Evolutionary conservation across 1,140 invertebrate genomes (phyloP).

Genomic region (Cherax quadricarinatus): DNA sequence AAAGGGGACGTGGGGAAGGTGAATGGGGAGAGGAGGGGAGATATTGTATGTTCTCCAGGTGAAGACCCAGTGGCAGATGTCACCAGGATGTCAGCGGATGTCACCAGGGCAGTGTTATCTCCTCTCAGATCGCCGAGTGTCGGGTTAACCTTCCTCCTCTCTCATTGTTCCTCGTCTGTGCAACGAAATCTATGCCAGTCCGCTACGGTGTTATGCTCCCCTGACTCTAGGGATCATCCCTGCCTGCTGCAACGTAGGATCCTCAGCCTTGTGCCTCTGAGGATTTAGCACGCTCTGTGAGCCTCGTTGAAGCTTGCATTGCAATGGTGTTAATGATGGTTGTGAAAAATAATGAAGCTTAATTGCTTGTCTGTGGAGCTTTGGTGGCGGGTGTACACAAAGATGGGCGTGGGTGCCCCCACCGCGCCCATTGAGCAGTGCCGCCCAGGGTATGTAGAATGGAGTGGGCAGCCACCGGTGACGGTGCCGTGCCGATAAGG

Average conservation of each 20-base stretch:
- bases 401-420: slow-evolving; percentile 18
- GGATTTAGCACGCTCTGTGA: slow-evolving; percentile 18
- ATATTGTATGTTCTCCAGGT: background rate
- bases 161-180: slow-evolving; percentile 46
- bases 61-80: slow-evolving; percentile 30
- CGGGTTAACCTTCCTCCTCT: slow-evolving; percentile 57
- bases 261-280: slow-evolving; percentile 9
- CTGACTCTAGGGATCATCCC: background rate
- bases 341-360: slow-evolving; percentile 66
- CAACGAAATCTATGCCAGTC: slow-evolving; percentile 28
- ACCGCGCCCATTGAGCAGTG: slow-evolving; percentile 41
- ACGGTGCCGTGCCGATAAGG: background rate
- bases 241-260: background rate
- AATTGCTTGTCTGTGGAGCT: slow-evolving; percentile 63
- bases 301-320: slow-evolving; percentile 57
- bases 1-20: background rate
- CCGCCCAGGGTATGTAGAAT: background rate
- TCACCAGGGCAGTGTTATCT: slow-evolving; percentile 60
- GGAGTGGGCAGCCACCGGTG: slow-evolving; percentile 2
- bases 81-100: slow-evolving; percentile 66
- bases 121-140: slow-evolving; percentile 62
- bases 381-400: slow-evolving; percentile 48
- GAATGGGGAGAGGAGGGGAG: background rate
- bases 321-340: slow-evolving; percentile 70
- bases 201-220: background rate